A percentile compares a stretch with the other conserved stretches of the same genome.
Evolutionary conservation across 1,140 invertebrate genomes (phyloP).

Genomic region (Temnothorax nylanderi): DNA sequence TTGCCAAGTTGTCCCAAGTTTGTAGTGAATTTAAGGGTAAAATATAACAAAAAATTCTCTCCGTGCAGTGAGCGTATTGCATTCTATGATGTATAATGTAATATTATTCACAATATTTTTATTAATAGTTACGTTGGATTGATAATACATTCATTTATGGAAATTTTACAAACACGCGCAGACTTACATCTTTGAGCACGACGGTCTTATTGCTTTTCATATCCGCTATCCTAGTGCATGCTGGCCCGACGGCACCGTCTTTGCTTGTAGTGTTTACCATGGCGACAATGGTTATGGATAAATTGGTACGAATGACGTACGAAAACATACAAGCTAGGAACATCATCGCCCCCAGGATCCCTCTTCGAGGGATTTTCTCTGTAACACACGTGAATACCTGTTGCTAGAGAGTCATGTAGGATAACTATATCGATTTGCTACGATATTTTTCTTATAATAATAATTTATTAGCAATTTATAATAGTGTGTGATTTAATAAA

Average conservation of each 20-base stretch:
- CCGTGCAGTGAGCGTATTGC: background rate
- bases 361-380: slow-evolving; percentile 83
- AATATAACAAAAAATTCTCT: too few relatives aligned
- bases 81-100: slow-evolving; percentile 57
- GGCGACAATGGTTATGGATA: slow-evolving; percentile 91
- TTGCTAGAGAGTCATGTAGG: background rate
- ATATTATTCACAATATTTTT: background rate
- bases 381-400: slow-evolving; percentile 55
- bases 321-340: slow-evolving; percentile 90
- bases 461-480: background rate
- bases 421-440: background rate
- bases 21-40: too few relatives aligned
- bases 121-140: background rate
- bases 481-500: background rate
- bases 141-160: background rate
- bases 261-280: slow-evolving; percentile 86
- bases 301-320: slow-evolving; percentile 91
- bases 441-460: background rate
- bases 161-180: slow-evolving; percentile 51
- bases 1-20: too few relatives aligned
- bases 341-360: slow-evolving; percentile 89
- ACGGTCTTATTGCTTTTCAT: slow-evolving; percentile 3
- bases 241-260: slow-evolving; percentile 57
- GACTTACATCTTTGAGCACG: slow-evolving; percentile 68
- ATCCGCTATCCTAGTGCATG: background rate